phyloP scores from a whole-genome alignment of 1,140 invertebrate species.

The Lordiphosa collinella region DNA sequence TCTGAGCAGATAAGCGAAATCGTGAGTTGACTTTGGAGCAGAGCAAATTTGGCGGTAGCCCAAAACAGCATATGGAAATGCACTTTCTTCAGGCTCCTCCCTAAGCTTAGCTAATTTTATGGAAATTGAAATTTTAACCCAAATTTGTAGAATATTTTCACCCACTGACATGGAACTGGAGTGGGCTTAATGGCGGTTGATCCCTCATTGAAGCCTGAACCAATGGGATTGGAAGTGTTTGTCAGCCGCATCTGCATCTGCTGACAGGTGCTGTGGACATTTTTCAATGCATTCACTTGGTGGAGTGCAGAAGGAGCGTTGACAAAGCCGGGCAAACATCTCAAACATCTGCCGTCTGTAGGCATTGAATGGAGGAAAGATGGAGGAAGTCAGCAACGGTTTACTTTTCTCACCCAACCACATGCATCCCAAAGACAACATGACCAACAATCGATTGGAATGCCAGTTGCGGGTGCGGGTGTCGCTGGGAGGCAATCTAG shows the following conservation, averaged over 20 bases:
- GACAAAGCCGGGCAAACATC: slow-evolving; percentile 68
- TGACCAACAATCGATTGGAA: slow-evolving; percentile 70
- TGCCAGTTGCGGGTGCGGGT: slow-evolving; percentile 53
- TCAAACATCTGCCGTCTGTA: slow-evolving; percentile 59
- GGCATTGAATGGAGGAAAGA: slow-evolving; percentile 33
- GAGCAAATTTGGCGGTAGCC: slow-evolving; percentile 24
- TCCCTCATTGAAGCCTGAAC: neutral
- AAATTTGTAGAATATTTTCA: slow-evolving; percentile 32
- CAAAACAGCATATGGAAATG: slow-evolving; percentile 55
- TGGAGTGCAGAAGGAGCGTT: slow-evolving; percentile 23
- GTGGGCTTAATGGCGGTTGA: neutral
- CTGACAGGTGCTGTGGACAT: slow-evolving; percentile 63
- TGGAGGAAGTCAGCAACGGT: slow-evolving; percentile 39
- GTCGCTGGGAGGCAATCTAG: neutral
- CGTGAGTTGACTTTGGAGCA: slow-evolving; percentile 40
- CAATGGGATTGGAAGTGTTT: slow-evolving; percentile 45
- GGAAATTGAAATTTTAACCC: slow-evolving; percentile 52
- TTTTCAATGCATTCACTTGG: slow-evolving; percentile 50
- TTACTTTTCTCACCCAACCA: slow-evolving; percentile 64
- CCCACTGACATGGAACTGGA: neutral
- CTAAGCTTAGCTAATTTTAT: slow-evolving; percentile 28
- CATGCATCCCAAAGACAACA: slow-evolving; percentile 41
- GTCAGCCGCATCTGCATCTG: slow-evolving; percentile 19
- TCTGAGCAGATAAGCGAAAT: slow-evolving; percentile 34
- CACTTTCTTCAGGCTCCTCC: slow-evolving; percentile 44